Evolutionary conservation across 1,140 invertebrate genomes (phyloP), one percentile per base, ranked within the genome.

Genomic region (Paracyclopina nana): DNA sequence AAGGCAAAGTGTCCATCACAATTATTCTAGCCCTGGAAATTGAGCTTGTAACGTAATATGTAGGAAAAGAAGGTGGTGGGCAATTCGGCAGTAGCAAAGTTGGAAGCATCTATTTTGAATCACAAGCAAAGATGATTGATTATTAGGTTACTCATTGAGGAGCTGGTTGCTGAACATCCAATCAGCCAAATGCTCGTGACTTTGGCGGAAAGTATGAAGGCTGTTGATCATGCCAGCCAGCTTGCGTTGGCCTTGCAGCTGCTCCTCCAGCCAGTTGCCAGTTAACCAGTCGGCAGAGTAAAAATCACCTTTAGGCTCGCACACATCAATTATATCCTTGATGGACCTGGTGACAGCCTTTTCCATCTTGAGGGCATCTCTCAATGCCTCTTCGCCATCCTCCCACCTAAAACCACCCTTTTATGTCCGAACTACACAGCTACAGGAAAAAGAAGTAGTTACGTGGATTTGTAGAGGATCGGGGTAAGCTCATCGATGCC

Each of bases 161-260:
- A 48, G 25, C 4, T 6, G 18, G n/a, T 48, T 27, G 16, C 20
- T 25, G 45, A 48, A 48, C 45, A 48, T 48, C 45, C 45, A 48
- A 28, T 48, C 45, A 4, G 34, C 45, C 16, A 48, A 28, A 48
- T 22, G 20, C 29, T 48, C 45, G 25, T 48, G 45, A 12, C 30
- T 28, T 14, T 16, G 22, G 27, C 45, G 16, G 31, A 52, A 52
- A 20, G 18, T 52, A 24, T 27, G 22, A 4, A 52, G 26, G 16
- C 30, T 46, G 41, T 52, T 52, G 40, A 52, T 52, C 8, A 52
- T 34, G 3, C 50, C 50, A 12, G 50, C 50, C 38, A 52, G 26
- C 6, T 52, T 14, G 34, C 50, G 34, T 40, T 52, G 50, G 11
- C 50, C 50, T 18, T 44, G 18, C 18, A 52, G 18, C 27, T 52